These are phyloP conservation scores for Nebria brevicollis DNA, from an alignment of 2,888 invertebrate species.

Conservation along the genomic window DNA sequence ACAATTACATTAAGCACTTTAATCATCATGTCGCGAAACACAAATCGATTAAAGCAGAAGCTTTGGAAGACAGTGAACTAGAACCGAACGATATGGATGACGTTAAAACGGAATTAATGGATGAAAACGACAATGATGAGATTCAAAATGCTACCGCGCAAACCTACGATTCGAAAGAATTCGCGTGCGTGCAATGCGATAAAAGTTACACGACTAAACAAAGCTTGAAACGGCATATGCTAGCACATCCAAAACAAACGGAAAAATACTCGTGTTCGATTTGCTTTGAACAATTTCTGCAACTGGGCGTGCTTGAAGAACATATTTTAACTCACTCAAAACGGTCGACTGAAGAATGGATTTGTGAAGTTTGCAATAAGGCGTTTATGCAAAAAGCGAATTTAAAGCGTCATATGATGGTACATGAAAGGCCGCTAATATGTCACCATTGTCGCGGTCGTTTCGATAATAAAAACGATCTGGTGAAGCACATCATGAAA, in stretches of 20 bases:
- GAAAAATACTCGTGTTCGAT: constrained; percentile 8
- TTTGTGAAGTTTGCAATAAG: constrained; percentile 14
- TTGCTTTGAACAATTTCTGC: neutral
- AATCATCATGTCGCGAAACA: neutral
- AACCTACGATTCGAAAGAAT: neutral
- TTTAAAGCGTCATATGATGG: constrained; percentile 14
- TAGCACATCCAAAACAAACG: neutral
- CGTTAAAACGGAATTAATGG: neutral
- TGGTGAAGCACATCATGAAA: neutral
- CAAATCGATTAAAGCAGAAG: neutral
- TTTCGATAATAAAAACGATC: neutral
- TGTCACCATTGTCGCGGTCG: neutral
- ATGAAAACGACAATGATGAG: neutral
- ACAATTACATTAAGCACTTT: neutral
- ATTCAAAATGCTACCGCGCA: neutral
- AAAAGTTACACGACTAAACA: constrained; percentile 22
- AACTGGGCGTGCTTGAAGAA: neutral
- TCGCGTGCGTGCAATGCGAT: constrained; percentile 4
- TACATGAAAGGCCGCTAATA: neutral
- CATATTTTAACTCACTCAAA: constrained; percentile 6
- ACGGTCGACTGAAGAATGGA: neutral
- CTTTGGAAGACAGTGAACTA: neutral
- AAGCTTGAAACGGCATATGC: constrained; percentile 19
- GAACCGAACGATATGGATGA: too few species aligned
- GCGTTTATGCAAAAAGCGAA: neutral